Evolutionary conservation across 2,888 invertebrate genomes (phyloP), one percentile per base, ranked within the genome.

Genomic region (Coenonympha glycerion): DNA sequence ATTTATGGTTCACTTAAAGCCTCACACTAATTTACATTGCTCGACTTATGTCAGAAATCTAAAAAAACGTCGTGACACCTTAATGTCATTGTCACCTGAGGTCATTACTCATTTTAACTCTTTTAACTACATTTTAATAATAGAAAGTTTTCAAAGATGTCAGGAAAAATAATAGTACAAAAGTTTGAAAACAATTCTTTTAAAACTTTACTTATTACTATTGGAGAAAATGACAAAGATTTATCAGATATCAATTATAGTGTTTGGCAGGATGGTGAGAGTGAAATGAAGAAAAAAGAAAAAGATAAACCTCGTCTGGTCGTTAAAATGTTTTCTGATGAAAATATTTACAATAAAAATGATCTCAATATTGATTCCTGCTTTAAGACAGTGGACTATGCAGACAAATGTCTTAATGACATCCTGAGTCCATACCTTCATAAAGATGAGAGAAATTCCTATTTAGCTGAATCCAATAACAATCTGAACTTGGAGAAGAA

Each of bases 141-240:
- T 13, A 11, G 37, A 18, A 8, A 22, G n/a, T n/a, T 22, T 6
- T 19, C 11, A 9, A 68, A 81, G 60, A 88, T 87, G 87, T 76
- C 80, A 73, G 73, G 73, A 58, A 87, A 81, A 73, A 65, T 88
- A 74, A 69, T 81, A 65, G 75, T 88, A 65, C 77, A 78, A 62
- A 87, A 81, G 80, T 77, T 76, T 66, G 85, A 80, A 57, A 79
- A 73, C 37, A 59, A 65, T 63, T 71, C 73, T 66, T 77, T 71
- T 61, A 76, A 83, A 72, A 76, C 73, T 54, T 66, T 85, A 59
- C 63, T 71, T 30, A 70, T 87, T 60, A 74, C 66, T 37, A 74
- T 84, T 56, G 65, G 69, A 53, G 70, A 74, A 47, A 71, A 69
- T 36, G 75, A 71, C 30, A 69, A 65, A 52, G 64, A 63, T 53